A percentile compares a stretch with the other conserved stretches of the same genome.
Conservation (phyloP, 2,888 invertebrate genomes). For the Hirtodrosophila trivittata region DNA sequence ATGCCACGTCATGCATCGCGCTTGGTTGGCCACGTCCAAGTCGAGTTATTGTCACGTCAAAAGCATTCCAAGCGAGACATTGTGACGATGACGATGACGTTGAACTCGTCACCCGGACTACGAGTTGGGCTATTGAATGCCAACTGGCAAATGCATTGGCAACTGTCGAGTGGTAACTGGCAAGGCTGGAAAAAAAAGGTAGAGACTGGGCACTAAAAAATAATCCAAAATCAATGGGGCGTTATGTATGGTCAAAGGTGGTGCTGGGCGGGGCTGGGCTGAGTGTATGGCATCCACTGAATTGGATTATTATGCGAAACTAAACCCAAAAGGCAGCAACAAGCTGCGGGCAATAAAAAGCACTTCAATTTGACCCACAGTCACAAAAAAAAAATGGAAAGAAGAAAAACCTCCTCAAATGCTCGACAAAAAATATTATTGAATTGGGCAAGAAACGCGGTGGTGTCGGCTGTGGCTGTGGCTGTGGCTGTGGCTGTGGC, state of each 20-base stretch:
- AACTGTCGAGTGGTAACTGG: constrained; percentile 22
- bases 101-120: constrained; percentile 1
- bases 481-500: constrained; percentile 17
- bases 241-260: constrained; percentile 57
- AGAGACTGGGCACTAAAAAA: constrained; percentile 70
- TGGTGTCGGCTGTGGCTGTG: constrained; percentile 11
- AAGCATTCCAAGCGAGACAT: constrained; percentile 30
- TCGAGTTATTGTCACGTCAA: constrained; percentile 60
- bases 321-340: constrained; percentile 69
- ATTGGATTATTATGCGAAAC: constrained; percentile 77
- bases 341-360: constrained; percentile 77
- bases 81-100: constrained; percentile 2
- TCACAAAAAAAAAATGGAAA: constrained; percentile 28
- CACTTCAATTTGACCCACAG: constrained; percentile 77
- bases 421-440: constrained; percentile 16
- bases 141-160: constrained; percentile 16
- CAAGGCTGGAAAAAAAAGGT: constrained; percentile 68
- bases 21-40: constrained; percentile 43
- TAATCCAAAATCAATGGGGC: constrained; percentile 80
- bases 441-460: constrained; percentile 4
- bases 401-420: constrained; percentile 1
- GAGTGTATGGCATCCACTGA: constrained; percentile 24
- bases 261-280: neutral
- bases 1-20: constrained; percentile 45
- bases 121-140: constrained; percentile 16